Percentiles rank a stretch among this genome's conserved stretches.
Evolutionary conservation across 2,888 invertebrate genomes (phyloP).

Genomic region (Conus canariensis): DNA sequence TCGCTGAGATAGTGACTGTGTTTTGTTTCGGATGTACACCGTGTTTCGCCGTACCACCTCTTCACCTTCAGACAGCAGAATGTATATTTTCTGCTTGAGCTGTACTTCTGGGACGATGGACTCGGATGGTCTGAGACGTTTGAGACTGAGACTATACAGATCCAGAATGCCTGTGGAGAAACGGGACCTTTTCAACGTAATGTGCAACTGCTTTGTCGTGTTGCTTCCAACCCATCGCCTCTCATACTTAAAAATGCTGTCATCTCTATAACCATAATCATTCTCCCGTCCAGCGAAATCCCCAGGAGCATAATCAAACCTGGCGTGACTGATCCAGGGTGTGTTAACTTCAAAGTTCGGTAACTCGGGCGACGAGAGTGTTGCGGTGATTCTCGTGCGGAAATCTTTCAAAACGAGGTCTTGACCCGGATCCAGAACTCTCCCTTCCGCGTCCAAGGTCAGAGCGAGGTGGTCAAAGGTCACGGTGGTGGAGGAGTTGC

Average conservation of each 20-base stretch:
- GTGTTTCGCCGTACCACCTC: background rate
- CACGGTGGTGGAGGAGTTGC: background rate
- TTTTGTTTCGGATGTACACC: background rate
- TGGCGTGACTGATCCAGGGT: background rate
- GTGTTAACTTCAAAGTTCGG: background rate
- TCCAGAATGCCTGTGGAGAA: background rate
- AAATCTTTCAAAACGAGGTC: background rate
- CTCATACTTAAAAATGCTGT: background rate
- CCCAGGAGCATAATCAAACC: background rate
- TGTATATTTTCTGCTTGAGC: background rate
- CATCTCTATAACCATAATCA: background rate
- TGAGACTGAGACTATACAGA: background rate
- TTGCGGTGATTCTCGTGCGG: background rate
- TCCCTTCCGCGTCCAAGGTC: background rate
- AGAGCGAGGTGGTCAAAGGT: background rate
- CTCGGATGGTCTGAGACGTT: background rate
- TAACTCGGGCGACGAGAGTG: background rate
- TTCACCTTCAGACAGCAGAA: background rate
- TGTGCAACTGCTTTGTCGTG: background rate
- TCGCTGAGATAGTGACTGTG: background rate
- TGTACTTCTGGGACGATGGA: background rate
- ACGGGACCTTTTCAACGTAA: background rate
- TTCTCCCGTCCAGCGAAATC: background rate
- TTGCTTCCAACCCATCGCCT: background rate
- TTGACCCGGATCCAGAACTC: background rate